Base-by-base conservation (phyloP, 2,797 vertebrate species). In the Phyllotis vaccarum region DNA sequence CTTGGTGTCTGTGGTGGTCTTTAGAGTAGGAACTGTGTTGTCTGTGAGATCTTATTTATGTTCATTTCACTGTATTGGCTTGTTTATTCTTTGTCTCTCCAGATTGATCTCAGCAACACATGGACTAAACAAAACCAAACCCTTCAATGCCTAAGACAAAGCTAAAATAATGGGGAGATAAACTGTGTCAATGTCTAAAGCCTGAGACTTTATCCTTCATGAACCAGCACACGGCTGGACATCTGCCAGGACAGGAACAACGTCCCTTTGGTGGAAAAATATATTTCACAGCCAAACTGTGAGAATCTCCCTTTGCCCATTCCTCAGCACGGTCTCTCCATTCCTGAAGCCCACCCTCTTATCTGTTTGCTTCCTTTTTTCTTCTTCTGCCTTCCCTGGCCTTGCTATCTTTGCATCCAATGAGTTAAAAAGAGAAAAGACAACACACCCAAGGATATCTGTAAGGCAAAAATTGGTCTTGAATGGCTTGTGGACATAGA, bases 131-230 rank as follows among this genome's bases (percentile, higher is more conserved):
- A 80, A 40, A 19, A 21, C 3, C 43, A 62, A 83, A 1, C 2
- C 60, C 70, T 60, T 34, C 11, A 56, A 34, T 22, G 83, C 58
- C 95, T 74, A 49, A 91, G 90, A 89, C 22, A 13, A 66, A 91
- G 58, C 70, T 24, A 29, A 60, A 46, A 27, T 31, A 62, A 79
- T 40, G 31, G 29, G 76, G 49, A 34, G 43, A 86, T 31, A 76
- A 75, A 46, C n/a, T 21, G 46, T 54, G 64, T 62, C 91, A 64
- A 2, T 54, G 95, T n/a, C 31, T 12, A 85, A 49, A 95, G 74
- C 14, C 52, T 6, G 75, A 89, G 79, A 82, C 91, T 9, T 31
- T 52, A 34, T 52, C 54, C 54, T 64, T 58, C 86, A 56, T n/a
- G 8, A 1, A 1, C 8, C 43, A 19, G 46, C 37, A 4, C 2